Evolutionary conservation across 2,113 vertebrate genomes (phyloP).

Genomic region (Phylloscopus trochiloides): DNA sequence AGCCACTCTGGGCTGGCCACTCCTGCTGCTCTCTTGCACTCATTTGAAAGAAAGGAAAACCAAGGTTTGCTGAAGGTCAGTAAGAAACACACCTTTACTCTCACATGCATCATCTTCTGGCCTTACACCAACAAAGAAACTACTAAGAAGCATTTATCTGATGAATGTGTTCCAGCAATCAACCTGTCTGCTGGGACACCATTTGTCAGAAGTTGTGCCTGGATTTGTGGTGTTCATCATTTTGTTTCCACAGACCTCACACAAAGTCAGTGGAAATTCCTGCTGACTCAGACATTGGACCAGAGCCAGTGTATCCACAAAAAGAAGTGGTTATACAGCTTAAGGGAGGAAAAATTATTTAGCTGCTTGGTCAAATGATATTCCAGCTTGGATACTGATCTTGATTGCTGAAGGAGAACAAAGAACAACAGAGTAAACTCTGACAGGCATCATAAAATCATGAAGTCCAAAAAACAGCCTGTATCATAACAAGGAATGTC

Average conservation of each 20-base stretch:
- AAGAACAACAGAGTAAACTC: neutral
- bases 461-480: neutral
- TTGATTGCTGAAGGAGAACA: neutral
- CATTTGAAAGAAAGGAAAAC: neutral
- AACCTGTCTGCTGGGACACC: constrained; percentile 1
- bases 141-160: neutral
- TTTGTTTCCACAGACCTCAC: neutral
- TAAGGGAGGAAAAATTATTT: neutral
- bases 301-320: neutral
- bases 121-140: neutral
- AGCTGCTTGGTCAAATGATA: neutral
- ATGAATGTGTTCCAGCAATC: constrained; percentile 30
- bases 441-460: neutral
- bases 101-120: neutral
- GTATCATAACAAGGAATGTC: neutral
- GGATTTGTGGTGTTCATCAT: neutral
- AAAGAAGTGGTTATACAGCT: neutral
- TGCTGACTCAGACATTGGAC: neutral
- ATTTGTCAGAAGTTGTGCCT: neutral
- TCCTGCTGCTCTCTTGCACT: neutral
- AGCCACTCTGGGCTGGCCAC: neutral
- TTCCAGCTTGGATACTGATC: neutral
- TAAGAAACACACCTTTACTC: neutral
- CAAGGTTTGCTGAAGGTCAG: neutral
- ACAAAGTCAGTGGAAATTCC: constrained; percentile 8